Conservation (phyloP, 2,888 invertebrate genomes). For the Eudasyphora cyanicolor region DNA sequence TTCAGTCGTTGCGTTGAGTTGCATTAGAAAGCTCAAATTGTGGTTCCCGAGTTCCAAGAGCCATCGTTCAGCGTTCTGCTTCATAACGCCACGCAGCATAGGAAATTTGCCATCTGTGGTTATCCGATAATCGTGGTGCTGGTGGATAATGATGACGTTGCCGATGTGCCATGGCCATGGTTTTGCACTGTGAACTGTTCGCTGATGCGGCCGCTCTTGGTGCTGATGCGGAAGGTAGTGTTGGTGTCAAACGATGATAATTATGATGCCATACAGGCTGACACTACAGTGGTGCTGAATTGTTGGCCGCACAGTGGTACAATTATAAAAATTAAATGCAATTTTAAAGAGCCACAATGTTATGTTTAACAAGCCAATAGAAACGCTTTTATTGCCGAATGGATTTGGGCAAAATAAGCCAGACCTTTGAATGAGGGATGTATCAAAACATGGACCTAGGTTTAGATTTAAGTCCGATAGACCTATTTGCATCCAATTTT, state of each 20-base stretch:
- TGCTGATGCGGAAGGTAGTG: background rate
- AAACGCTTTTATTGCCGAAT: too few species aligned
- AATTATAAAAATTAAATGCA: too few species aligned
- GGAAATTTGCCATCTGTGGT: conserved; percentile 46
- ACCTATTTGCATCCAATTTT: too few species aligned
- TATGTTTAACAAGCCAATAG: background rate
- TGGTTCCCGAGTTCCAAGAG: background rate
- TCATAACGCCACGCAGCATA: conserved; percentile 29
- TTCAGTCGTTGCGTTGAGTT: conserved; percentile 20
- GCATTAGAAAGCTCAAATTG: background rate
- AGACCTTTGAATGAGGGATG: too few species aligned
- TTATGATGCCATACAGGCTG: background rate
- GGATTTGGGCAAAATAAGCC: too few species aligned
- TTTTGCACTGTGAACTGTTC: background rate
- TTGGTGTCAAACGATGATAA: background rate
- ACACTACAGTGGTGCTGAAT: background rate
- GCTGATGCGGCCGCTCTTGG: background rate
- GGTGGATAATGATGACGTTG: conserved; percentile 26
- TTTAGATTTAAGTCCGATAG: too few species aligned
- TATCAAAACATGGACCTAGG: too few species aligned
- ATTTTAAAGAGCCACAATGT: too few species aligned
- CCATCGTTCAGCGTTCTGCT: conserved; percentile 1
- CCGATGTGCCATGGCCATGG: background rate
- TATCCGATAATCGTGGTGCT: conserved; percentile 38
- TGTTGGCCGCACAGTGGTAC: background rate